These are phyloP conservation scores for Eupithecia tripunctaria DNA, from an alignment of 2,888 invertebrate species.

Conservation along the genomic window DNA sequence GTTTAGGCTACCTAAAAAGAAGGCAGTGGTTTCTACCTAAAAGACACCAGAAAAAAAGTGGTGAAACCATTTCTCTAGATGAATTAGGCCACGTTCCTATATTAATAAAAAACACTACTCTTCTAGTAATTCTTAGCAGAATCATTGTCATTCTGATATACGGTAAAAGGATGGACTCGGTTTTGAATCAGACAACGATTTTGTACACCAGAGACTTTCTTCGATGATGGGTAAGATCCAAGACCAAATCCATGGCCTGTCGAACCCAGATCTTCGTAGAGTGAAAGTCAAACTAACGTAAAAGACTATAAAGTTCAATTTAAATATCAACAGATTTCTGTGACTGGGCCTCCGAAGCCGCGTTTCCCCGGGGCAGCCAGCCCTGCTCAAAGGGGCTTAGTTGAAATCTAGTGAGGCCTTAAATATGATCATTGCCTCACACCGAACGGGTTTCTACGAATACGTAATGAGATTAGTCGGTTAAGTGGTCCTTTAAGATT, in stretches of 20 bases:
- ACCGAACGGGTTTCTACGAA: constrained; percentile 50
- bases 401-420: constrained; percentile 62
- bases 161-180: background rate
- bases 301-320: constrained; percentile 10
- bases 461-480: constrained; percentile 55
- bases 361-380: constrained; percentile 53
- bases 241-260: background rate
- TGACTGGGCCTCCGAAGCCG: constrained; percentile 34
- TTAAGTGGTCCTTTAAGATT: constrained; percentile 39
- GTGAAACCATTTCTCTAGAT: no score
- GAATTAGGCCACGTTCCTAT: no score
- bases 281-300: background rate
- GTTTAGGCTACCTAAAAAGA: no score
- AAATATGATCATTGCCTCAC: constrained; percentile 61
- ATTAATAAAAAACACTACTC: background rate
- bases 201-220: background rate
- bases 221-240: background rate
- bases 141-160: background rate
- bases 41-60: no score
- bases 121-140: background rate
- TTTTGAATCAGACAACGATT: background rate
- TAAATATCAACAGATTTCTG: constrained; percentile 20
- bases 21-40: no score
- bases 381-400: constrained; percentile 63
- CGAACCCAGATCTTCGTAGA: background rate